Evolutionary conservation across 2,113 vertebrate genomes (phyloP), one percentile per base, ranked within the genome.

Genomic region (Alaudala cheleensis): DNA sequence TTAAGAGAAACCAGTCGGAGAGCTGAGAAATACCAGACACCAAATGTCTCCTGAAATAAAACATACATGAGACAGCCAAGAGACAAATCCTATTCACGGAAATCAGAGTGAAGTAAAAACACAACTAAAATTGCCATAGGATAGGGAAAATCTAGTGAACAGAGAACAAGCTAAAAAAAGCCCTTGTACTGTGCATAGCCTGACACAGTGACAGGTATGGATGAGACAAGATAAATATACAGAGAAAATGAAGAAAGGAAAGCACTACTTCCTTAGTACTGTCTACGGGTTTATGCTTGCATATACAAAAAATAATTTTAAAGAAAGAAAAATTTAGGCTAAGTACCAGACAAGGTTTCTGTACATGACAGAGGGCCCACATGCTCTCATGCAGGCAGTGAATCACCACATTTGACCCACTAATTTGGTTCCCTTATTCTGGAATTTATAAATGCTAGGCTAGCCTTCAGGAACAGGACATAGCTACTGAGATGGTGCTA

Each of bases 11-110:
- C 33, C 74, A 92, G 44, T 80, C 2, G 0, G 71, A 90, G 67
- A 87, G 56, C 56, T 92, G 86, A 95, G 90, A 90, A 96, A 93
- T 49, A 84, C 81, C 94, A 92, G 89, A 84, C 78, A 82, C 45
- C 17, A 56, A 84, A 92, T 5, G 20, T 78, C 67, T 93, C 92
- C 86, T 83, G 80, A 90, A 95, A 91, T 83, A 94, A 95, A 94
- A 90, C 81, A 77, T 70, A 87, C 62, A 47, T 12, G 42, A 92
- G 81, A 67, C 61, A 93, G 81, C 60, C 80, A 76, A 72, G 61
- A 81, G 88, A 81, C 60, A 92, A 82, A 60, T 78, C 57, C 77
- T 94, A 65, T 86, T 92, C 82, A 92, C 76, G 67, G 79, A 93
- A 92, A 86, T 72, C 74, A 86, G 58, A 76, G 47, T 84, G 73